Base-by-base conservation (phyloP, 2,888 invertebrate genomes). In the Calliopum simillimum region DNA sequence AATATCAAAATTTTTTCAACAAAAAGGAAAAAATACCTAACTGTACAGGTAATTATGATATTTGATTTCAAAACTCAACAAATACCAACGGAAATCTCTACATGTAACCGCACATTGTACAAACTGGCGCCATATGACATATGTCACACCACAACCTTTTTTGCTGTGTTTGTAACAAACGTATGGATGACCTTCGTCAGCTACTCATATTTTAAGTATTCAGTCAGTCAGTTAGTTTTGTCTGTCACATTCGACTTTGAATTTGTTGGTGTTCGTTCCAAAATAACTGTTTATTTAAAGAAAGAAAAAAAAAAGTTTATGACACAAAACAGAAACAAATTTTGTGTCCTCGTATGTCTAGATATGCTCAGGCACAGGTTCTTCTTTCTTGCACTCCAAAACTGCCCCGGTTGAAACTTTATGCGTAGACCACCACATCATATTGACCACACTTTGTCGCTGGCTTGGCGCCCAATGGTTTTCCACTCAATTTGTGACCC, bases 401-500 rank as follows among this genome's bases (percentile, higher is more conserved):
- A 6, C 33, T 33, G 1, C 33, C 2, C 0, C 33, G 5, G 33
- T 6, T 33, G 33, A 33, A 33, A 33, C 8, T 8, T 8, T 33
- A 33, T 8, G 33, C 33, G 4, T 33, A 33, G 33, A 33, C 33
- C 33, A 33, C 33, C 33, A 43, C 23, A n/a, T n/a, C n/a, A n/a
- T n/a, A n/a, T n/a, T 14, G 21, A 44, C 53, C 65, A 55, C 33
- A 53, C 55, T 44, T 55, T 21, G 43, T 44, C 53, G 5, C 53
- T 5, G 65, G 41, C 47, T 65, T 83, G 82, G 82, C 82, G 82
- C 84, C 82, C 81, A 77, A 79, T 83, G 82, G 82, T 83, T 83
- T 83, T 83, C 81, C 82, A 81, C 83, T 84, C 82, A 84, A 83
- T 84, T 83, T 81, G 79, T 72, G 74, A 72, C 73, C 66, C 67